Base-by-base conservation (phyloP, 2,113 vertebrate genomes). In the Probosciger aterrimus region DNA sequence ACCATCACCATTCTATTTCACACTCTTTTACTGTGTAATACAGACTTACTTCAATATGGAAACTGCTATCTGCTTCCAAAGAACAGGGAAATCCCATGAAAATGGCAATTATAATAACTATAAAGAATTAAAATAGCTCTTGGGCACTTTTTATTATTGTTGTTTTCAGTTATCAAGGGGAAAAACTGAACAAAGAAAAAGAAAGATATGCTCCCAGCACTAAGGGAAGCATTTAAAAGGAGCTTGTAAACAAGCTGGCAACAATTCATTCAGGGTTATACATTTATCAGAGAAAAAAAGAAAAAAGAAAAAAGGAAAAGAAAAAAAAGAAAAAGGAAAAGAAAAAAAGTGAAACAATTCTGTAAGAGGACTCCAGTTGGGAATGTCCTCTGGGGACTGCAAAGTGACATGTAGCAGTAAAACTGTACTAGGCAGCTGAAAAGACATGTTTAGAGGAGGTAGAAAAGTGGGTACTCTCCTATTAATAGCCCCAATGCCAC, bases 11-110 rank as follows among this genome's bases (percentile, higher is more conserved):
- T 76, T 89, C 41, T 62, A 57, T 90, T 96, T 95, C 67, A 69
- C 52, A 49, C 7, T 82, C 33, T 89, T 77, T 80, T 87, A 62
- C 50, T 70, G 31, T 73, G 49, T 49, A 69, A 25, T 24, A 82
- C 11, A 69, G 49, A 65, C 44, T 82, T 71, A 11, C 60, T 94
- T 89, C 75, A 94, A 53, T 53, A 65, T 33, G 31, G 84, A 93
- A 95, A 91, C 57, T 82, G 52, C 47, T 33, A 14, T 49, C 74
- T 89, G 35, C 41, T 91, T 91, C 86, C 46, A 90, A 95, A 80
- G 44, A 95, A 89, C 89, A 94, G 59, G 75, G 47, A 92, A 95
- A 96, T 96, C 77, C 75, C 91, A 82, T 95, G 83, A 92, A 94
- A 86, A 93, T 39, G 82, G 86, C 70, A 82, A 82, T 93, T 79